Base-by-base conservation (phyloP, 2,797 vertebrate genomes). In the Triplophysa bombifrons region DNA sequence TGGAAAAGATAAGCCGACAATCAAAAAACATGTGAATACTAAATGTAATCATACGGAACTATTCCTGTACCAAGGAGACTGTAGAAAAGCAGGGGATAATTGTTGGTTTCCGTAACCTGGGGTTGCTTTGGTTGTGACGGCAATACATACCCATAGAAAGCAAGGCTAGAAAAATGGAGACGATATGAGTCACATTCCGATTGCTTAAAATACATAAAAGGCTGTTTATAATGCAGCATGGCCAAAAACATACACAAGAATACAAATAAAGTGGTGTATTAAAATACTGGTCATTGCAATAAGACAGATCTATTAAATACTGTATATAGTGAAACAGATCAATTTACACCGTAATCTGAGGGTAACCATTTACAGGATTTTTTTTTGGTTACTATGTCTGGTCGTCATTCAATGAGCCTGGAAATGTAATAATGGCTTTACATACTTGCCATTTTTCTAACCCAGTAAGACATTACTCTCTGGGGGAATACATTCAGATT, bases 71-170 rank as follows among this genome's bases (percentile, higher is more conserved):
- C 70, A 60, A 70, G 44, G 13, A 70, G 68, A 69, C 51, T 76
- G 81, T 80, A 82, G 58, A 82, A 82, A 83, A 84, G 65, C 82
- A 72, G 51, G 61, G 38, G 38, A 55, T 61, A 69, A 58, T 53
- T 64, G 50, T 73, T 20, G n/a, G 63, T 74, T 70, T 84, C 30
- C 16, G 74, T 76, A 46, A 83, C 85, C 72, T 30, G 64, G 80
- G 72, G 76, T 60, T 80, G 86, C 90, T 91, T 92, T 91, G 91
- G 89, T 85, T 86, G 85, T 87, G 65, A 89, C 64, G 60, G 72
- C 75, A 69, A 82, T 78, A 84, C 72, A 83, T 73, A 74, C 61
- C 66, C n/a, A 76, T 83, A 81, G 51, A 81, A 84, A 84, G 67
- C 78, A 63, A 76, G 75, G 78, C 72, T 78, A 63, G 70, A 86